These are phyloP conservation scores for Okapia johnstoni DNA, from an alignment of 2,113 vertebrate species.

Conservation along the genomic window DNA sequence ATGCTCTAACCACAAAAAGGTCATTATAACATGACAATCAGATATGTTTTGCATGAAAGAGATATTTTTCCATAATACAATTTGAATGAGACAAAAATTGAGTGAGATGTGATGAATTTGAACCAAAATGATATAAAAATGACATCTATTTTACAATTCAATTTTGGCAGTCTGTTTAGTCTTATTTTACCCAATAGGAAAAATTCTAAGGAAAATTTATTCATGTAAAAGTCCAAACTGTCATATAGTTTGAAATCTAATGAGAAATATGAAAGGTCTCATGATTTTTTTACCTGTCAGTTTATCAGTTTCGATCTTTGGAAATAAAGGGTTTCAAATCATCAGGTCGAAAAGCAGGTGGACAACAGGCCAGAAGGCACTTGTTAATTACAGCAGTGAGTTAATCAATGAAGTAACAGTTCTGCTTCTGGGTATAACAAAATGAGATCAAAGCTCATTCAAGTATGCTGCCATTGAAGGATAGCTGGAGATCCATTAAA, in stretches of 20 bases:
- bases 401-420: slow-evolving; percentile 75
- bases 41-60: background rate
- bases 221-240: background rate
- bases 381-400: slow-evolving; percentile 71
- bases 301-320: slow-evolving; percentile 13
- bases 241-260: background rate
- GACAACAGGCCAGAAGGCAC: slow-evolving; percentile 63
- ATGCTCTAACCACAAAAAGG: slow-evolving; percentile 10
- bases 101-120: background rate
- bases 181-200: background rate
- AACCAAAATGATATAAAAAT: background rate
- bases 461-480: slow-evolving; percentile 33
- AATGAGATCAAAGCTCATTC: slow-evolving; percentile 67
- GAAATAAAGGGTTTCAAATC: slow-evolving; percentile 56
- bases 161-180: background rate
- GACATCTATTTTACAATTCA: background rate
- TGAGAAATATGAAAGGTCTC: background rate
- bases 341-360: slow-evolving; percentile 66
- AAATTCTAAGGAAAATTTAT: background rate
- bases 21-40: background rate
- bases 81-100: slow-evolving; percentile 49
- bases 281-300: background rate
- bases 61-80: background rate
- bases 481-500: slow-evolving; percentile 34
- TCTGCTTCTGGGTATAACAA: slow-evolving; percentile 68